Percentiles rank a stretch among this genome's conserved stretches.
phyloP scores from a whole-genome alignment of 2,797 vertebrate genomes.

The Fundulus diaphanus region DNA sequence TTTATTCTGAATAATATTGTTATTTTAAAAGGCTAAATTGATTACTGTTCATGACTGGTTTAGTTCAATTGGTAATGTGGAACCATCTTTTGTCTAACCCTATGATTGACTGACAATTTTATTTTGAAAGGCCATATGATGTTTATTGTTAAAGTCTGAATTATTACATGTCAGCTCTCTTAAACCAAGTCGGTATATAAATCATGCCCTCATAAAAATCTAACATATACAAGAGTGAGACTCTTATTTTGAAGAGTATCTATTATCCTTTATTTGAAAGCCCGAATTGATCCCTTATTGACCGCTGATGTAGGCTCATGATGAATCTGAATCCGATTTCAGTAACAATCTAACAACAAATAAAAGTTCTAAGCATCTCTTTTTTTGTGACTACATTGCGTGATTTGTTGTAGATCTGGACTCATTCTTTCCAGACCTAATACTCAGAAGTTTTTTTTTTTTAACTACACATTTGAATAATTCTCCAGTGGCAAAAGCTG shows the following conservation, averaged over 20 bases:
- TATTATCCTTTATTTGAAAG: background rate
- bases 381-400: background rate
- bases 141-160: background rate
- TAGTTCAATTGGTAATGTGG: background rate
- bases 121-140: background rate
- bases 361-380: background rate
- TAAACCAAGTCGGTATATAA: background rate
- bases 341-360: background rate
- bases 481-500: conserved; percentile 9
- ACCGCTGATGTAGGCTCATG: background rate
- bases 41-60: background rate
- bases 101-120: background rate
- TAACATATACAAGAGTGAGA: background rate
- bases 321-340: background rate
- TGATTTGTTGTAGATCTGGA: background rate
- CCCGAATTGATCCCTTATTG: too few species aligned
- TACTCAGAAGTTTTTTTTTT: background rate
- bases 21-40: background rate
- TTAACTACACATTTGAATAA: conserved; percentile 10
- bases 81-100: background rate
- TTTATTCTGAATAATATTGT: background rate
- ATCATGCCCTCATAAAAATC: background rate
- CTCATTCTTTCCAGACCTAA: background rate
- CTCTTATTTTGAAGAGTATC: background rate
- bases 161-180: background rate